These are phyloP conservation scores for Rhagium mordax DNA, from an alignment of 2,888 invertebrate species.

Conservation along the genomic window DNA sequence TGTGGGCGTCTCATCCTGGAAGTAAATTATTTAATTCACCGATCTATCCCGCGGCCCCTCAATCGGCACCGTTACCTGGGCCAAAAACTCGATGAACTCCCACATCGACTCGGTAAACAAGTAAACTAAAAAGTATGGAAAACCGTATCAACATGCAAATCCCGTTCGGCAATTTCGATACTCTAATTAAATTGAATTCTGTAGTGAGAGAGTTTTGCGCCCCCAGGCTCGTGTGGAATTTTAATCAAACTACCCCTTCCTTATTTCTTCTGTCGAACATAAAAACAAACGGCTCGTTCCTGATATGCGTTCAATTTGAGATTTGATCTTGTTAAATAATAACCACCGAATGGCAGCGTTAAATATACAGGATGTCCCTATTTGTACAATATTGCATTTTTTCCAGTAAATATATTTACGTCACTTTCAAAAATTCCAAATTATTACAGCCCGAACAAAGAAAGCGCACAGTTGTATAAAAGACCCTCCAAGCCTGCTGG, in stretches of 20 bases:
- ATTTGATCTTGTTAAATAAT: too few species aligned
- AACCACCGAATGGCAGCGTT: too few species aligned
- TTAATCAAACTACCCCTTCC: conserved; percentile 67
- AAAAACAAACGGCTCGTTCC: conserved; percentile 51
- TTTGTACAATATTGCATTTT: too few species aligned
- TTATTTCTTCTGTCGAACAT: conserved; percentile 61
- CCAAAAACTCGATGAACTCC: neutral
- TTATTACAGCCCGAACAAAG: neutral
- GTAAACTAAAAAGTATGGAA: conserved; percentile 16
- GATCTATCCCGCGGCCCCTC: too few species aligned
- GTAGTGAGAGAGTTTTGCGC: conserved; percentile 52
- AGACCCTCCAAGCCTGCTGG: neutral
- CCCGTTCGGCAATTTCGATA: conserved; percentile 42
- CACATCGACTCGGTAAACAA: conserved; percentile 10
- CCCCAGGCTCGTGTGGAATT: conserved; percentile 60
- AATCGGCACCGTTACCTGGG: neutral
- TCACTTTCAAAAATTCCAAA: neutral
- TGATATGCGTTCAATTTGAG: conserved; percentile 3
- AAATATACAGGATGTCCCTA: too few species aligned
- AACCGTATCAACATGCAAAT: conserved; percentile 22
- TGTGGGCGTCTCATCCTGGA: neutral
- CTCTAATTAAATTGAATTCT: conserved; percentile 54
- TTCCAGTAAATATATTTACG: too few species aligned
- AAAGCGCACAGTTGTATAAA: neutral
- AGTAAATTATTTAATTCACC: neutral